A percentile compares a stretch with the other conserved stretches of the same genome.
phyloP scores from a whole-genome alignment of 2,797 vertebrate genomes.

The Cichlasoma orientale region DNA sequence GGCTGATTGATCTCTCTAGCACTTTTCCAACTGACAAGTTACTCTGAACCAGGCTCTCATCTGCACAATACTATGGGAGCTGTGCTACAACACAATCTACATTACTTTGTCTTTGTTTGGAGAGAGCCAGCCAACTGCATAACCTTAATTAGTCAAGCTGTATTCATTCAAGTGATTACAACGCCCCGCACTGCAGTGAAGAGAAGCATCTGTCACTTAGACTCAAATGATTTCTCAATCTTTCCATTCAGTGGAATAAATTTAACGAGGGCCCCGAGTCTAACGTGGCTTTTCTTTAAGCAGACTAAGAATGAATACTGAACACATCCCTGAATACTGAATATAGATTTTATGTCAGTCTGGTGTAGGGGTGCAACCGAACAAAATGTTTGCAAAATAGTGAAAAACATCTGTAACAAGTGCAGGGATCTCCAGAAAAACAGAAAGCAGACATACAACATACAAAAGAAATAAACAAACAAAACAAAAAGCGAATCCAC shows the following conservation, averaged over 20 bases:
- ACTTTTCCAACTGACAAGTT: slow-evolving; percentile 49
- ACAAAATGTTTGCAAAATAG: not conserved
- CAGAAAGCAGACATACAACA: not conserved
- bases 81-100: slow-evolving; percentile 58
- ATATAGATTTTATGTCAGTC: slow-evolving; percentile 8
- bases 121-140: slow-evolving; percentile 74
- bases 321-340: slow-evolving; percentile 13
- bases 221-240: slow-evolving; percentile 76
- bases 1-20: slow-evolving; percentile 45
- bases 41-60: slow-evolving; percentile 46
- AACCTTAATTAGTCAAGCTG: slow-evolving; percentile 80
- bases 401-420: not conserved
- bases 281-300: slow-evolving; percentile 18
- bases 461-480: not conserved
- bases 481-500: not conserved
- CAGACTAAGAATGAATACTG: slow-evolving; percentile 16
- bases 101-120: slow-evolving; percentile 71
- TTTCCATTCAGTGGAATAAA: slow-evolving; percentile 45
- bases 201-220: slow-evolving; percentile 78
- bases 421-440: not conserved
- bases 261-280: slow-evolving; percentile 13
- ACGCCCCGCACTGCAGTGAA: slow-evolving; percentile 67
- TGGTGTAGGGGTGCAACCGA: not conserved
- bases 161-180: slow-evolving; percentile 78
- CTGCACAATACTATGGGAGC: slow-evolving; percentile 43